These are phyloP conservation scores for Neolamprologus toae DNA, from an alignment of 2,113 vertebrate species.

Conservation along the genomic window DNA sequence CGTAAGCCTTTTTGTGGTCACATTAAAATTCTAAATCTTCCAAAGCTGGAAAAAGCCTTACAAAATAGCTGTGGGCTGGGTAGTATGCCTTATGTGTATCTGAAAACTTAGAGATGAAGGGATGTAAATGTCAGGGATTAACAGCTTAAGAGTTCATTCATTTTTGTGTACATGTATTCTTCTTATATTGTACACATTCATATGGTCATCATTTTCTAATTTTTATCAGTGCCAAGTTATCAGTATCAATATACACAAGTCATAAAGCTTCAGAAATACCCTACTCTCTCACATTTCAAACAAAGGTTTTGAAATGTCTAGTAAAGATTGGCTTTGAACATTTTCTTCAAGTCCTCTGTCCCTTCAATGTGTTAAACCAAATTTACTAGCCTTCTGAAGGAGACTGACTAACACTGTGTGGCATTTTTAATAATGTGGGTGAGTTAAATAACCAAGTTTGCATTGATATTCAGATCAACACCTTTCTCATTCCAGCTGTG, in stretches of 20 bases:
- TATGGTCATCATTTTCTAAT: not conserved
- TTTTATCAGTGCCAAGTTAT: not conserved
- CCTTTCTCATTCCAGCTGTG: not conserved
- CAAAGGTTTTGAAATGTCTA: not conserved
- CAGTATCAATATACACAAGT: not conserved
- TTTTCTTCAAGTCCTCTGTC: not conserved
- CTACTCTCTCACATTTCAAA: not conserved
- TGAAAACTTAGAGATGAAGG: not conserved
- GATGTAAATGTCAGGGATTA: not conserved
- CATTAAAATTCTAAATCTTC: slow-evolving; percentile 33
- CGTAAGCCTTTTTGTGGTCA: slow-evolving; percentile 22
- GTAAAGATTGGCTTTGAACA: not conserved
- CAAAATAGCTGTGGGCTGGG: not conserved
- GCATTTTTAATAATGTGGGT: not conserved
- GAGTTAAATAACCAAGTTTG: not conserved
- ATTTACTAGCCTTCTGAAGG: not conserved
- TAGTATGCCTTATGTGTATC: not conserved
- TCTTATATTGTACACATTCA: not conserved
- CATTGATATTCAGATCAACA: not conserved
- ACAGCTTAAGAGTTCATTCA: not conserved
- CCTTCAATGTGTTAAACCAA: not conserved
- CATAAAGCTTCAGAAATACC: not conserved
- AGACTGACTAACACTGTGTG: not conserved
- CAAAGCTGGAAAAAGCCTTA: not conserved
- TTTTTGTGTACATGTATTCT: not conserved